phyloP scores from a whole-genome alignment of 2,888 invertebrate species.

The Nematopogon swammerdamellus region DNA sequence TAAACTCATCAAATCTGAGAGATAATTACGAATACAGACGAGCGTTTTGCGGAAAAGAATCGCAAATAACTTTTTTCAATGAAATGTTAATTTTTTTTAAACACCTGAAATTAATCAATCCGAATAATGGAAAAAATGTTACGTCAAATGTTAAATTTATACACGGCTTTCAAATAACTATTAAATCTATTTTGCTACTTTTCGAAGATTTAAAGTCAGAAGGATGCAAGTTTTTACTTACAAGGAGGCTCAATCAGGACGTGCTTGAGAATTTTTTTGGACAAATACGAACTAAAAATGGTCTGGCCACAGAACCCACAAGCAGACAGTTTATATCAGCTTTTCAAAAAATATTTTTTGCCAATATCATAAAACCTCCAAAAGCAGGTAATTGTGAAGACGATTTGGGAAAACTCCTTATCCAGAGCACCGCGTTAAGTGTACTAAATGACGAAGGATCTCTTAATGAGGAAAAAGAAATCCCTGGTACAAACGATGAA shows the following conservation, averaged over 20 bases:
- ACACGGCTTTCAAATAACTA: slow-evolving; percentile 7
- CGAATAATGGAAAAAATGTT: slow-evolving; percentile 13
- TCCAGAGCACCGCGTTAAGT: not conserved
- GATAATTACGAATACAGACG: slow-evolving; percentile 10
- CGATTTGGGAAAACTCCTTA: slow-evolving; percentile 6
- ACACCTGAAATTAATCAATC: slow-evolving; percentile 16
- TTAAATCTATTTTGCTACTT: slow-evolving; percentile 4
- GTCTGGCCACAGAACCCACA: slow-evolving; percentile 5
- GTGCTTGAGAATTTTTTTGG: slow-evolving; percentile 5
- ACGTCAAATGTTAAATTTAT: slow-evolving; percentile 13
- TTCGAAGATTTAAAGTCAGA: slow-evolving; percentile 5
- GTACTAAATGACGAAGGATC: too few species aligned
- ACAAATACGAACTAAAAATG: slow-evolving; percentile 7
- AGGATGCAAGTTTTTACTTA: slow-evolving; percentile 6
- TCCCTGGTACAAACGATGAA: slow-evolving; percentile 1
- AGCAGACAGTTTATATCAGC: slow-evolving; percentile 7
- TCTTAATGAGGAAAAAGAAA: too few species aligned
- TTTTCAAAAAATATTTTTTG: slow-evolving; percentile 1
- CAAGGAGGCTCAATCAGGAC: slow-evolving; percentile 5
- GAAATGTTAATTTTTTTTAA: slow-evolving; percentile 15
- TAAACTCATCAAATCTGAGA: slow-evolving; percentile 12
- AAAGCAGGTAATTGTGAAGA: slow-evolving; percentile 5
- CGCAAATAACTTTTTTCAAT: slow-evolving; percentile 13
- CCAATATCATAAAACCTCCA: slow-evolving; percentile 4
- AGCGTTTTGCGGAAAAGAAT: slow-evolving; percentile 14